phyloP scores from a whole-genome alignment of 2,888 invertebrate species.

The Pristionchus arcanus region DNA sequence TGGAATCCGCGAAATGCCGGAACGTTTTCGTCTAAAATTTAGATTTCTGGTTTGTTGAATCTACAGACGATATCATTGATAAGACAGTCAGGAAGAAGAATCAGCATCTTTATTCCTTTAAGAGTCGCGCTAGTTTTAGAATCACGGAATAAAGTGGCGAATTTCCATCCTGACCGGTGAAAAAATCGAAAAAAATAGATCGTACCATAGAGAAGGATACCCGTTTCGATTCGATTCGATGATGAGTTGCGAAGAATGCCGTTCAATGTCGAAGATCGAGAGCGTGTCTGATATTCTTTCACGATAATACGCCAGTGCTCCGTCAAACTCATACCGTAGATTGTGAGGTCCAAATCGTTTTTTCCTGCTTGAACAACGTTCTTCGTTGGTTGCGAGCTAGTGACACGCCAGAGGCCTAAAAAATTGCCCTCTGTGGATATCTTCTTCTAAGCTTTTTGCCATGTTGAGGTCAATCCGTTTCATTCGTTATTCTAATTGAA shows the following conservation, averaged over 20 bases:
- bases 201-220: not conserved
- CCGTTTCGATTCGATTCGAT: not conserved
- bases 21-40: not conserved
- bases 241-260: slow-evolving; percentile 29
- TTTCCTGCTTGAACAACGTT: not conserved
- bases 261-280: not conserved
- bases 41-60: not conserved
- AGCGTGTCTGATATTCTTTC: not conserved
- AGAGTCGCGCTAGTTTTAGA: too few relatives aligned
- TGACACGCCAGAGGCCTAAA: not conserved
- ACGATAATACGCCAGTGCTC: not conserved
- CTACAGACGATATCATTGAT: too few relatives aligned
- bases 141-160: too few relatives aligned
- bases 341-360: not conserved
- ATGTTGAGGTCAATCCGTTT: too few relatives aligned
- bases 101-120: too few relatives aligned
- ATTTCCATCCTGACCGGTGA: too few relatives aligned
- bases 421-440: not conserved
- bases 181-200: too few relatives aligned
- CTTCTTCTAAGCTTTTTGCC: not conserved
- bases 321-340: not conserved
- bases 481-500: too few relatives aligned
- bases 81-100: too few relatives aligned
- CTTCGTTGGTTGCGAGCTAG: not conserved
- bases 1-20: slow-evolving; percentile 32